Base-by-base conservation (phyloP, 2,113 vertebrate species). In the Elephas maximus region DNA sequence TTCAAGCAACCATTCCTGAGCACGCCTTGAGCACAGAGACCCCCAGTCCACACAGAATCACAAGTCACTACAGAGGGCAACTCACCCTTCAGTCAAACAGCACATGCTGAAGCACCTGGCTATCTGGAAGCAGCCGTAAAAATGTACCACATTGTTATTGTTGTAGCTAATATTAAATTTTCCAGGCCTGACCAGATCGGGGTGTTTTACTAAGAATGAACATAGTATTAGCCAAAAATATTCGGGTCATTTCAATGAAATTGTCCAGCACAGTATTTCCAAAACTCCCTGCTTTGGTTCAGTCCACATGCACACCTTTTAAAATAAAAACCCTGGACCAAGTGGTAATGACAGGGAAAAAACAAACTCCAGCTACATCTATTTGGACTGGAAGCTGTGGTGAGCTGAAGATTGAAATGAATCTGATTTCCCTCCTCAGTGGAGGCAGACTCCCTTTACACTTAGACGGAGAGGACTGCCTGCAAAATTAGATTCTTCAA, bases 401-500 rank as follows among this genome's bases (percentile, higher is more conserved):
- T 37, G 28, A 82, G 60, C 83, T 73, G 21, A 65, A 65, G 96
- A 95, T 4, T 37, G 86, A 91, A 96, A 95, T 95, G 94, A 97
- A 84, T 96, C 89, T 87, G 95, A 96, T 94, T 95, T 94, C 82
- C 67, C 37, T 96, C 57, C 88, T 95, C 77, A 48, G 95, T n/a
- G 5, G 44, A 92, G 89, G 91, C 15, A 77, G 90, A n/a, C 76
- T 96, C 21, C 24, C 81, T 96, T 60, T 80, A 53, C 76, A 44
- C 82, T 96, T 93, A 81, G 23, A 77, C 15, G 73, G 95, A 90
- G 95, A 96, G 60, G 71, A 83, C 95, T 87, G 96, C 86, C 97
- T 95, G 89, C 63, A 97, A 97, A 98, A 97, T 98, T 95, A 97
- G 97, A 93, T 98, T 95, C 93, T 97, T 98, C 95, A 98, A 48